phyloP scores from a whole-genome alignment of 2,797 vertebrate species.

The Tadarida brasiliensis region DNA sequence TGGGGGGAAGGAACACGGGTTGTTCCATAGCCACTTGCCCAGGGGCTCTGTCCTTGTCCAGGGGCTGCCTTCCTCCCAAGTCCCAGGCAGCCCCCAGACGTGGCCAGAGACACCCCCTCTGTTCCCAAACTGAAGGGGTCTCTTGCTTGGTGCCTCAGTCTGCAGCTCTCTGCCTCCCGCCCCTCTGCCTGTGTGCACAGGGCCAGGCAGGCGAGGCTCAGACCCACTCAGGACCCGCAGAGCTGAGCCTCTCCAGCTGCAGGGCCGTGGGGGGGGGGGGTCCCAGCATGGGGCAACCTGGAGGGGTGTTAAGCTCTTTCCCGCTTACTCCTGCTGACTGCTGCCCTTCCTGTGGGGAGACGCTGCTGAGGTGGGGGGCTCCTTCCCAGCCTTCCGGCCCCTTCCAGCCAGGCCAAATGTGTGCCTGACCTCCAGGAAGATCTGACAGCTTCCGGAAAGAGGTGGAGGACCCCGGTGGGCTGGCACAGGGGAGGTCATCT shows the following conservation, averaged over 20 bases:
- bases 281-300: not conserved
- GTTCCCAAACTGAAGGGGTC: accelerated
- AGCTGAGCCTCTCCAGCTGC: not conserved
- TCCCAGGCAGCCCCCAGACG: not conserved
- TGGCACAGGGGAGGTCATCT: not conserved
- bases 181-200: too few species aligned
- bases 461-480: not conserved
- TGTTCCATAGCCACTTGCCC: not conserved
- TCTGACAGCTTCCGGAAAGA: not conserved
- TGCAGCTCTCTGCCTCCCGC: not conserved
- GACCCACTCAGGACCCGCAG: not conserved
- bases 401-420: not conserved
- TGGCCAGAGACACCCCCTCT: not conserved
- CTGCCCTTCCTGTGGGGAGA: not conserved
- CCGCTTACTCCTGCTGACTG: not conserved
- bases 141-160: not conserved
- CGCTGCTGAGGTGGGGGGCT: not conserved
- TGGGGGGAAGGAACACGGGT: not conserved
- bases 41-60: not conserved
- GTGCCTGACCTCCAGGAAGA: not conserved
- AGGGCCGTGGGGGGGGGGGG: not conserved
- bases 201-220: not conserved
- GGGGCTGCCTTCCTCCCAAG: too few species aligned
- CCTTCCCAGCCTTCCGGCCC: not conserved
- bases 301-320: not conserved